Evolutionary conservation across 2,888 invertebrate species (phyloP).

Genomic region (Philopedon plagiatum): DNA sequence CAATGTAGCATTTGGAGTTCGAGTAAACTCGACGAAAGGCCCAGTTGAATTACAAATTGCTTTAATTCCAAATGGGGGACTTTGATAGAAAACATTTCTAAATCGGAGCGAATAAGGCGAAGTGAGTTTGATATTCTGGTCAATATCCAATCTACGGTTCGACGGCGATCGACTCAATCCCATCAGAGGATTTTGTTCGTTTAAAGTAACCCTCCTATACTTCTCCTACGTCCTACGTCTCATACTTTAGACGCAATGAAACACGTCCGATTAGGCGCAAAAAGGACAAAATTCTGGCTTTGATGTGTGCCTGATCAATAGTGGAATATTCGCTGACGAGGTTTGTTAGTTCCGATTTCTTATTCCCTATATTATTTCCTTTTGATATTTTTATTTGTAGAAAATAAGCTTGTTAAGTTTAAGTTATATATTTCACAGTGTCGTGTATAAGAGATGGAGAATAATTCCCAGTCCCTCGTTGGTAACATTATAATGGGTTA

Average conservation of each 20-base stretch:
- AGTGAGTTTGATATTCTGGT: conserved; percentile 43
- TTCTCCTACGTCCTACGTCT: conserved; percentile 38
- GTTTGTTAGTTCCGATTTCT: conserved; percentile 27
- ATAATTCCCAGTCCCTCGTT: too few species aligned
- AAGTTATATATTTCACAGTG: too few species aligned
- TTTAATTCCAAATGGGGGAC: conserved; percentile 30
- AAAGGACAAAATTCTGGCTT: conserved; percentile 38
- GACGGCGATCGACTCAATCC: conserved; percentile 42
- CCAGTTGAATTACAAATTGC: conserved; percentile 35
- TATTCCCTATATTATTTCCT: conserved; percentile 12
- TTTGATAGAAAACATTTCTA: conserved; percentile 34
- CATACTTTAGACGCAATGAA: conserved; percentile 43
- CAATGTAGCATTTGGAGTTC: conserved; percentile 6
- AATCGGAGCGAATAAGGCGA: conserved; percentile 30
- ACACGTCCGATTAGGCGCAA: conserved; percentile 43
- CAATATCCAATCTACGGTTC: conserved; percentile 41
- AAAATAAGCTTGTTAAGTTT: neutral
- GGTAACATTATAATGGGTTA: too few species aligned
- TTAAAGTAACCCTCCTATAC: conserved; percentile 37
- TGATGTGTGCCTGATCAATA: conserved; percentile 35
- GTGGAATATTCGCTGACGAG: conserved; percentile 34
- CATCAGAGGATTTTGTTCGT: conserved; percentile 40
- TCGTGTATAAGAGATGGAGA: too few species aligned
- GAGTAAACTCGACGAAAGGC: conserved; percentile 14
- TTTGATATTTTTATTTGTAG: conserved; percentile 18